These are phyloP conservation scores for Elmis aenea DNA, from an alignment of 2,888 invertebrate genomes.

Conservation along the genomic window DNA sequence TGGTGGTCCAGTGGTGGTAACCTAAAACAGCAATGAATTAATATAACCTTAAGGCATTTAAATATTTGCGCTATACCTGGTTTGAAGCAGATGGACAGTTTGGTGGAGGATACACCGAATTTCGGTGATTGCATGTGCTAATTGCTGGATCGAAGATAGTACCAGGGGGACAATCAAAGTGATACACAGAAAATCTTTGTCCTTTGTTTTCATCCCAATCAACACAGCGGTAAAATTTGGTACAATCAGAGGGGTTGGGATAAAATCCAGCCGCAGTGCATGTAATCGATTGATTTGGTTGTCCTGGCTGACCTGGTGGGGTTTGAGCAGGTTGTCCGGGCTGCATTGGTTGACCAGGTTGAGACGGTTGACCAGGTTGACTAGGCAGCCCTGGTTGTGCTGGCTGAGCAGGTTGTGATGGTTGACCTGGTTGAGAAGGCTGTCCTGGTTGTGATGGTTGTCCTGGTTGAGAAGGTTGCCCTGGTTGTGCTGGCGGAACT, in stretches of 20 bases:
- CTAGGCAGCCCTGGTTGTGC: slow-evolving; percentile 52
- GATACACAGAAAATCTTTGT: slow-evolving; percentile 21
- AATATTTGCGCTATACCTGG: no score
- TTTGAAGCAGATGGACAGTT: slow-evolving; percentile 9
- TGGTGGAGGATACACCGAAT: slow-evolving; percentile 22
- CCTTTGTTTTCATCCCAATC: slow-evolving; percentile 24
- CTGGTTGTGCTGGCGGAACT: slow-evolving; percentile 11
- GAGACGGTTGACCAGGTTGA: slow-evolving; percentile 30
- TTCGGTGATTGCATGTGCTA: slow-evolving; percentile 56
- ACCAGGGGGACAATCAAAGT: slow-evolving; percentile 57
- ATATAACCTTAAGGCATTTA: no score
- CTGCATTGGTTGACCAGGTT: slow-evolving; percentile 5
- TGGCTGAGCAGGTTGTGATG: slow-evolving; percentile 37
- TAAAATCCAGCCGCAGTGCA: slow-evolving; percentile 36
- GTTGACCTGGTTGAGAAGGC: slow-evolving; percentile 13
- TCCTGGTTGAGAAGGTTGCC: slow-evolving; percentile 14
- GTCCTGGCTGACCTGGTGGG: slow-evolving; percentile 28
- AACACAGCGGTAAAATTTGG: slow-evolving; percentile 39
- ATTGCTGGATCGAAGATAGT: slow-evolving; percentile 68
- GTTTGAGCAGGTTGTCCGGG: slow-evolving; percentile 14
- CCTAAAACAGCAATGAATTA: no score
- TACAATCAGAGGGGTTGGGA: slow-evolving; percentile 35
- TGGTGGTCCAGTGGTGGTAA: no score
- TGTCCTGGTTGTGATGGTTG: slow-evolving; percentile 14
- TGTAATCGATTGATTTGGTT: slow-evolving; percentile 15